phyloP scores from a whole-genome alignment of 2,113 vertebrate species.

The Orcinus orca region DNA sequence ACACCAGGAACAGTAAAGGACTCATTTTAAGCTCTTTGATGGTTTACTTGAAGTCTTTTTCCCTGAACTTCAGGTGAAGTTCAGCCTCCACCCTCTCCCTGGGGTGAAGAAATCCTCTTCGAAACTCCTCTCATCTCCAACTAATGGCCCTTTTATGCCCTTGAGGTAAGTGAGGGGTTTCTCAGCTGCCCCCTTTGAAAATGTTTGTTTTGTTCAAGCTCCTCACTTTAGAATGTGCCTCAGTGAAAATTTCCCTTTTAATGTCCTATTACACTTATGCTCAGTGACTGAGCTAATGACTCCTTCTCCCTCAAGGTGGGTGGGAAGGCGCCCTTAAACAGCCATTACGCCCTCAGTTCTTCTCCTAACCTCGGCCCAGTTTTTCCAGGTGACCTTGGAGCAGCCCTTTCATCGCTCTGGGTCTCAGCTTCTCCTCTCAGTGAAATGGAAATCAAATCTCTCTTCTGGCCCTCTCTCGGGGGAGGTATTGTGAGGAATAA shows the following conservation, averaged over 20 bases:
- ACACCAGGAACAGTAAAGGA: not conserved
- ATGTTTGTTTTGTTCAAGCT: not conserved
- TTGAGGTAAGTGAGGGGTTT: not conserved
- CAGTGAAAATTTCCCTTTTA: constrained; percentile 39
- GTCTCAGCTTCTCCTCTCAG: constrained; percentile 62
- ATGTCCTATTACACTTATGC: constrained; percentile 12
- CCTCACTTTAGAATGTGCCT: constrained; percentile 16
- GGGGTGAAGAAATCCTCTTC: constrained; percentile 14
- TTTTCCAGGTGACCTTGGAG: constrained; percentile 62
- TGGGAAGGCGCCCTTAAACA: constrained; percentile 63
- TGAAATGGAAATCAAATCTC: constrained; percentile 68
- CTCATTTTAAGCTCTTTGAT: not conserved
- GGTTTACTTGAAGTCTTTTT: not conserved
- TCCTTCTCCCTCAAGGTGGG: not conserved
- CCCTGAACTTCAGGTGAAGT: not conserved
- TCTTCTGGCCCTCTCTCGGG: constrained; percentile 60
- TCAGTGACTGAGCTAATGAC: constrained; percentile 56
- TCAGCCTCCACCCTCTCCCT: no score
- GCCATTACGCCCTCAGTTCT: constrained; percentile 18
- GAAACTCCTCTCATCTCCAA: not conserved
- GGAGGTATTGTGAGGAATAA: constrained; percentile 74
- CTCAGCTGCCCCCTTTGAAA: constrained; percentile 9
- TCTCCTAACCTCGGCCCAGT: constrained; percentile 38
- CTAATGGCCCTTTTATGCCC: not conserved
- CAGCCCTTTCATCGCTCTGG: constrained; percentile 41